Evolutionary conservation across 2,888 invertebrate species (phyloP).

Genomic region (Cataglyphis cursor): DNA sequence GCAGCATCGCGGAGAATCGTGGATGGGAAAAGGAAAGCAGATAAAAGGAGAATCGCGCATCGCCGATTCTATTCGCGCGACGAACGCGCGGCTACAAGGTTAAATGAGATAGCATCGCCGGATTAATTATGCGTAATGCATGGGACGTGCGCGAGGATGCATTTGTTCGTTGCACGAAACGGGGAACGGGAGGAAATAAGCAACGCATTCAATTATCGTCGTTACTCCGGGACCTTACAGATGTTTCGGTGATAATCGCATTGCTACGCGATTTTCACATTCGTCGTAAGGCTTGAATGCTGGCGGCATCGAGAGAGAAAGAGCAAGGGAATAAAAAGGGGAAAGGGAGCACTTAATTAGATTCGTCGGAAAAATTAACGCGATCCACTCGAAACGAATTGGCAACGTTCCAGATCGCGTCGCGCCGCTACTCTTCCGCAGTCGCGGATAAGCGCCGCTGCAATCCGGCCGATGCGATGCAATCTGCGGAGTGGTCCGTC

Average conservation of each 20-base stretch:
- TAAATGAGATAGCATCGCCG: slow-evolving; percentile 77
- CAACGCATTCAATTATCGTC: slow-evolving; percentile 81
- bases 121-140: slow-evolving; percentile 83
- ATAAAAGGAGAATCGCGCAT: slow-evolving; percentile 75
- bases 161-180: slow-evolving; percentile 44
- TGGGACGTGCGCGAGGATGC: slow-evolving; percentile 56
- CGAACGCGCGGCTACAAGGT: slow-evolving; percentile 71
- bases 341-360: slow-evolving; percentile 70
- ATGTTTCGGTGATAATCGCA: slow-evolving; percentile 81
- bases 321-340: slow-evolving; percentile 20
- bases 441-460: slow-evolving; percentile 31
- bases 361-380: slow-evolving; percentile 69
- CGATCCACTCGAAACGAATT: slow-evolving; percentile 51
- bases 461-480: slow-evolving; percentile 23
- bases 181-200: slow-evolving; percentile 43
- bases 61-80: slow-evolving; percentile 76
- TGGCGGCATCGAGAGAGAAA: slow-evolving; percentile 66
- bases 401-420: slow-evolving; percentile 62
- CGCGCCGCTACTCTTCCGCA: slow-evolving; percentile 33
- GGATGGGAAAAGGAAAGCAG: slow-evolving; percentile 34
- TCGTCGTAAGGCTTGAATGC: slow-evolving; percentile 74
- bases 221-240: slow-evolving; percentile 74
- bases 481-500: slow-evolving; percentile 38
- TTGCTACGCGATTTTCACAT: slow-evolving; percentile 71
- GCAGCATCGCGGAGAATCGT: slow-evolving; percentile 25